Evolutionary conservation across 2,888 invertebrate species (phyloP).

Genomic region (Deilephila elpenor): DNA sequence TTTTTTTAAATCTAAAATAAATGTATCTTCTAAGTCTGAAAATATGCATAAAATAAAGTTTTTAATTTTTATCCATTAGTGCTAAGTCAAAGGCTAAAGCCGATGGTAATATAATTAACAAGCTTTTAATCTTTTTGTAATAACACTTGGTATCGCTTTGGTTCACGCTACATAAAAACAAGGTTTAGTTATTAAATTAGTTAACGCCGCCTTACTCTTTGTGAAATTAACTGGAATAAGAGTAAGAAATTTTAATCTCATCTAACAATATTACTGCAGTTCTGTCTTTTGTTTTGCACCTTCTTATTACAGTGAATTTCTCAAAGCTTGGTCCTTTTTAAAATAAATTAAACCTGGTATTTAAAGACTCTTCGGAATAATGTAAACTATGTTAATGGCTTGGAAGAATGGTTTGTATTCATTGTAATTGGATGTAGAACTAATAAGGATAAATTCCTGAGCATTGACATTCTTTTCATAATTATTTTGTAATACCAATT

Average conservation of each 20-base stretch:
- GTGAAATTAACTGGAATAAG: conserved; percentile 6
- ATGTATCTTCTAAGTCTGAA: too few relatives aligned
- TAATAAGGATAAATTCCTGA: too few relatives aligned
- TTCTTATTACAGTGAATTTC: conserved; percentile 1
- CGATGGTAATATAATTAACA: conserved; percentile 9
- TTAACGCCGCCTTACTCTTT: not conserved
- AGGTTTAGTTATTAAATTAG: conserved; percentile 2
- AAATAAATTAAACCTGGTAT: not conserved
- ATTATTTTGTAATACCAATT: too few relatives aligned
- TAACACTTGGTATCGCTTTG: conserved; percentile 29
- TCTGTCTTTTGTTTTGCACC: not conserved
- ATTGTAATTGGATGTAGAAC: too few relatives aligned
- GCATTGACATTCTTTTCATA: too few relatives aligned
- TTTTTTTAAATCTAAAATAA: too few relatives aligned
- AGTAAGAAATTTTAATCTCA: conserved; percentile 10
- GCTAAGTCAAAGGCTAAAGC: not conserved
- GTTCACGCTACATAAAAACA: conserved; percentile 11
- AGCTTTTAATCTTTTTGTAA: conserved; percentile 13
- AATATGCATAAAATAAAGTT: not conserved
- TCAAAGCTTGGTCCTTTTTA: not conserved
- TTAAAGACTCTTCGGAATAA: not conserved
- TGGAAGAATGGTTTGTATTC: too few relatives aligned
- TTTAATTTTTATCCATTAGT: not conserved
- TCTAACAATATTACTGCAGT: conserved; percentile 9
- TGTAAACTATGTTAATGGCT: not conserved